A percentile compares a stretch with the other conserved stretches of the same genome.
phyloP scores from a whole-genome alignment of 2,888 invertebrate species.

The Eupithecia vulgata region DNA sequence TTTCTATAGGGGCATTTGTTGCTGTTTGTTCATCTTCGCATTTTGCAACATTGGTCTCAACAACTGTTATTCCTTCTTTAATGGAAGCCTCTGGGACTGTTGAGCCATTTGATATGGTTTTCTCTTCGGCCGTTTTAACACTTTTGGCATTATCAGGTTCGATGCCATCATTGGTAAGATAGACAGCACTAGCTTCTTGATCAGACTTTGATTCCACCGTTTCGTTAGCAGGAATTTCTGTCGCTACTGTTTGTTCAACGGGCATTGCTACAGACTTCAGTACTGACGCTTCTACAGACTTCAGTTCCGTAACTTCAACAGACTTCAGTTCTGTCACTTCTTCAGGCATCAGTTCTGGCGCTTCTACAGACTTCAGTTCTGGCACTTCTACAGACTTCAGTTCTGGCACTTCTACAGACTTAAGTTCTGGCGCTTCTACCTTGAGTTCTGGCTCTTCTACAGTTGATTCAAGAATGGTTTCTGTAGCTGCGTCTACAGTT shows the following conservation, averaged over 20 bases:
- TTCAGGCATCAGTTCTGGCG: background rate
- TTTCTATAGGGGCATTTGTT: conserved; percentile 36
- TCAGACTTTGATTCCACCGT: background rate
- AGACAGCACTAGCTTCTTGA: conserved; percentile 10
- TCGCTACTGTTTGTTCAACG: conserved; percentile 1
- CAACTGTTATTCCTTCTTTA: background rate
- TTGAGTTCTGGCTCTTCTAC: background rate
- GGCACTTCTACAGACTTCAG: background rate
- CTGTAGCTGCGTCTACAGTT: conserved; percentile 25
- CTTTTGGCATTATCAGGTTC: background rate
- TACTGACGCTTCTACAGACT: background rate
- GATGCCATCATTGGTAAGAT: background rate
- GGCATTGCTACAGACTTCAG: background rate
- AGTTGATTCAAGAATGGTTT: conserved; percentile 16
- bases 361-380: background rate
- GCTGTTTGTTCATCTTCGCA: conserved; percentile 45
- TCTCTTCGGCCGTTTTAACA: conserved; percentile 12
- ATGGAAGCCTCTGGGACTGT: background rate
- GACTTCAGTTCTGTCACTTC: background rate
- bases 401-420: background rate
- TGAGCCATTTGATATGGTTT: conserved; percentile 6
- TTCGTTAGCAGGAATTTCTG: conserved; percentile 12
- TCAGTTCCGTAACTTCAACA: background rate
- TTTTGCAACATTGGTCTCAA: conserved; percentile 10
- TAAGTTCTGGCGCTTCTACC: background rate